Base-by-base conservation (phyloP, 2,888 invertebrate species). In the Orthosia cruda region DNA sequence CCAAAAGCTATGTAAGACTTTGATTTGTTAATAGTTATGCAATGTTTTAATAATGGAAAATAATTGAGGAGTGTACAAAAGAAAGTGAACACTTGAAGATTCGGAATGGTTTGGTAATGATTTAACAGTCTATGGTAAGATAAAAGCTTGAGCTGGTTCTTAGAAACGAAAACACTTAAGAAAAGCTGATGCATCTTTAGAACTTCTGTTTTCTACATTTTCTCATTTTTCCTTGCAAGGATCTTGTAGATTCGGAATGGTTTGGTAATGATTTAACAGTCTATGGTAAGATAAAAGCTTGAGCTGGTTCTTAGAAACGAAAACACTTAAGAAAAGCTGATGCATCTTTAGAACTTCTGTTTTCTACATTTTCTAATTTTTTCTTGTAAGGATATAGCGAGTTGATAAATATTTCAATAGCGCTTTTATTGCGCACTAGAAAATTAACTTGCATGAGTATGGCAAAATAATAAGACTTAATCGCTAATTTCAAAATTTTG, bases 31-130 rank as follows among this genome's bases (percentile, higher is more conserved):
- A 76, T 54, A 74, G 65, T 87, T 80, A 84, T 52, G 63, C 57
- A 85, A 85, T 74, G 63, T 67, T 76, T 69, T 59, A 72, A 80
- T 77, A 76, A 86, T 77, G n/a, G 63, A 76, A 74, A 77, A 77
- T 82, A 77, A 84, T 79, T 82, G 81, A 71, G 65, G 50, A 62
- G 52, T 62, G 55, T 63, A 83, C 65, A 79, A 74, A 83, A 66
- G 80, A 83, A 76, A 81, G 76, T 69, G 32, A 71, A 64, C 32
- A 70, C 62, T 74, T 68, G 57, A 72, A 71, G 57, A 71, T 69
- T 81, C 7, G 58, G 52, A 68, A 71, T 80, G 64, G 69, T 77
- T 74, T 61, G 71, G 68, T 72, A 75, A 74, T 55, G 50, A 70
- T n/a, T 79, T 54, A 55, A 76, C 52, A 74, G 55, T 52, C 23